Evolutionary conservation across 1,140 invertebrate species (phyloP).

Genomic region (Lepidotrigona ventralis): DNA sequence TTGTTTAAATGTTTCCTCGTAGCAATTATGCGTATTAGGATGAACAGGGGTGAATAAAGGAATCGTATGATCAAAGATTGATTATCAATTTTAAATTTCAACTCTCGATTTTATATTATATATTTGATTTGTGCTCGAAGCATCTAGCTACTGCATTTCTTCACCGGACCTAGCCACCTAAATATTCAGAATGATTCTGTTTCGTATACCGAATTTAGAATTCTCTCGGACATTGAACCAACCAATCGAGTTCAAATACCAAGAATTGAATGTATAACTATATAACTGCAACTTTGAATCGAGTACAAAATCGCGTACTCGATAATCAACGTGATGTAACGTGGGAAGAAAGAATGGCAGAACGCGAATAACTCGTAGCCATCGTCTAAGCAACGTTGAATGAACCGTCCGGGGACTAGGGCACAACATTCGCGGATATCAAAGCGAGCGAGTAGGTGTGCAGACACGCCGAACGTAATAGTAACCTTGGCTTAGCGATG

Average conservation of each 20-base stretch:
- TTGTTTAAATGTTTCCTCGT: too few relatives aligned
- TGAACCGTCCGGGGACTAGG: slow-evolving; percentile 66
- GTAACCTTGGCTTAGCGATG: slow-evolving; percentile 75
- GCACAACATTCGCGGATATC: slow-evolving; percentile 72
- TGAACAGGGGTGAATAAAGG: too few relatives aligned
- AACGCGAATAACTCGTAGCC: slow-evolving; percentile 61
- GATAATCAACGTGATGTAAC: not conserved
- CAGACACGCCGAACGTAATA: slow-evolving; percentile 74
- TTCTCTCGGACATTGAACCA: not conserved
- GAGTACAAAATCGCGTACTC: not conserved
- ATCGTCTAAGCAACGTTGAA: slow-evolving; percentile 69
- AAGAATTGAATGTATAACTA: not conserved
- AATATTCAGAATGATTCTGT: not conserved
- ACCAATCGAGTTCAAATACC: too few relatives aligned
- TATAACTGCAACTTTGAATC: not conserved
- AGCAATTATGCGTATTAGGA: too few relatives aligned
- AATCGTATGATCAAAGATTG: not conserved
- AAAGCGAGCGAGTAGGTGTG: slow-evolving; percentile 74
- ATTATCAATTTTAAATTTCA: too few relatives aligned
- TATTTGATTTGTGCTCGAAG: too few relatives aligned
- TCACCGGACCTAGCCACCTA: not conserved
- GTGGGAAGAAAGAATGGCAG: not conserved
- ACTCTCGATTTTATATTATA: too few relatives aligned
- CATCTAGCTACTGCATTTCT: too few relatives aligned
- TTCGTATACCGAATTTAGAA: not conserved